Evolutionary conservation across 1,140 invertebrate genomes (phyloP).

Genomic region (Drosophila prosaltans): DNA sequence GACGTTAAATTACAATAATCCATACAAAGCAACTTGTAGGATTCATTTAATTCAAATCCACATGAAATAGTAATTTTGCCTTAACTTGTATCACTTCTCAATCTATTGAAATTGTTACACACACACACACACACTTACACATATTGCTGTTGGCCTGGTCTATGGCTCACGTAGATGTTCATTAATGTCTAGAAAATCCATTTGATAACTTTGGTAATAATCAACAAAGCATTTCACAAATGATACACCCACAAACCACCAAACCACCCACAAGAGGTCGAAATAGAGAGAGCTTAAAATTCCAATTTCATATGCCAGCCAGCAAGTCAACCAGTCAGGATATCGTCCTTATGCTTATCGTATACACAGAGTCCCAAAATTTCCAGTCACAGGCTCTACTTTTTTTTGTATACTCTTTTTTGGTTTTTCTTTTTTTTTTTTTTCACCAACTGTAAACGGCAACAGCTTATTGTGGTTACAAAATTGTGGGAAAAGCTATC

Average conservation of each 20-base stretch:
- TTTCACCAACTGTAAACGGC: conserved; percentile 45
- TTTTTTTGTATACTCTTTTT: conserved; percentile 15
- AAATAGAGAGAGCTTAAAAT: conserved; percentile 39
- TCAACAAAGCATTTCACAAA: conserved; percentile 63
- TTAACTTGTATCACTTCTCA: conserved; percentile 22
- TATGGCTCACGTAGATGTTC: conserved; percentile 22
- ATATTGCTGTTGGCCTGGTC: not conserved
- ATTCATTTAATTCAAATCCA: conserved; percentile 10
- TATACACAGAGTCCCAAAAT: not conserved
- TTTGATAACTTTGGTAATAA: conserved; percentile 49
- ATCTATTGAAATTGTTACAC: conserved; percentile 37
- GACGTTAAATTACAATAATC: not conserved
- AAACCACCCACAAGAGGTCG: conserved; percentile 2
- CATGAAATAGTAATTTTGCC: conserved; percentile 4
- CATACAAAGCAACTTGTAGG: not conserved
- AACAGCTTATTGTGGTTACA: conserved; percentile 76
- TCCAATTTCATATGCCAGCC: conserved; percentile 57
- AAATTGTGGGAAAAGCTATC: conserved; percentile 78
- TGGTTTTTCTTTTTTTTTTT: conserved; percentile 31
- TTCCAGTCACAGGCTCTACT: conserved; percentile 1
- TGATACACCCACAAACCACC: conserved; percentile 32
- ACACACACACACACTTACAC: not conserved
- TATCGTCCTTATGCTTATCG: conserved; percentile 9
- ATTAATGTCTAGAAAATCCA: conserved; percentile 48
- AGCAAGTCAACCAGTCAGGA: conserved; percentile 19